Conservation (phyloP, 2,888 invertebrate genomes). For the Peribatodes rhomboidaria region DNA sequence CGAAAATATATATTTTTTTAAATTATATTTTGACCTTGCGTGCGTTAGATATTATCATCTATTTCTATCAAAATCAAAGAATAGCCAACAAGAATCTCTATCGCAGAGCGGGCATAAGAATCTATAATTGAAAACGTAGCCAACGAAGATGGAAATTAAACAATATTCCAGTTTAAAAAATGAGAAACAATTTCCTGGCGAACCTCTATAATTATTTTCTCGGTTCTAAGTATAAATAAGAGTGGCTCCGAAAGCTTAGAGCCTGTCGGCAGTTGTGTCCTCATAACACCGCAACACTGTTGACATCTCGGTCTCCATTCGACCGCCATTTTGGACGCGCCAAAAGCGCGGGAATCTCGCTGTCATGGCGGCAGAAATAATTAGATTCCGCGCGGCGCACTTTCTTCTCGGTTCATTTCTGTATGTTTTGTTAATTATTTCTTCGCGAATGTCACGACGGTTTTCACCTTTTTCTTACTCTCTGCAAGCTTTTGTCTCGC, state of each 20-base stretch:
- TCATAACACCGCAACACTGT: constrained; percentile 77
- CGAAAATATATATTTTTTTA: neutral
- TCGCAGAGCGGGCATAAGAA: constrained; percentile 34
- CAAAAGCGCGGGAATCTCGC: constrained; percentile 78
- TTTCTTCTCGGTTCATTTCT: constrained; percentile 79
- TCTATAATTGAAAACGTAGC: constrained; percentile 49
- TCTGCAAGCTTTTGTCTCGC: constrained; percentile 59
- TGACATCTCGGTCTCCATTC: constrained; percentile 71
- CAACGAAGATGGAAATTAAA: constrained; percentile 59
- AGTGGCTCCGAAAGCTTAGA: constrained; percentile 75
- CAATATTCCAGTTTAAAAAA: constrained; percentile 55
- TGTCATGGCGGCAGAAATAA: constrained; percentile 83
- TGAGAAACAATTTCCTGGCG: constrained; percentile 63
- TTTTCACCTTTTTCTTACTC: constrained; percentile 55
- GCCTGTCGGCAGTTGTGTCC: constrained; percentile 75
- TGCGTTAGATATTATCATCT: constrained; percentile 8
- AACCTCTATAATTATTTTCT: constrained; percentile 72
- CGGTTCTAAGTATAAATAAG: constrained; percentile 68
- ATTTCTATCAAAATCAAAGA: constrained; percentile 29
- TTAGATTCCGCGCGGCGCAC: constrained; percentile 76
- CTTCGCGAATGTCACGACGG: constrained; percentile 65
- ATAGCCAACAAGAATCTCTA: constrained; percentile 27
- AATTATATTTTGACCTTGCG: constrained; percentile 18
- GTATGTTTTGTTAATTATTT: constrained; percentile 84
- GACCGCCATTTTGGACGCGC: constrained; percentile 71